Conservation (phyloP, 2,113 vertebrate species). For the Amblyopsis rosae region DNA sequence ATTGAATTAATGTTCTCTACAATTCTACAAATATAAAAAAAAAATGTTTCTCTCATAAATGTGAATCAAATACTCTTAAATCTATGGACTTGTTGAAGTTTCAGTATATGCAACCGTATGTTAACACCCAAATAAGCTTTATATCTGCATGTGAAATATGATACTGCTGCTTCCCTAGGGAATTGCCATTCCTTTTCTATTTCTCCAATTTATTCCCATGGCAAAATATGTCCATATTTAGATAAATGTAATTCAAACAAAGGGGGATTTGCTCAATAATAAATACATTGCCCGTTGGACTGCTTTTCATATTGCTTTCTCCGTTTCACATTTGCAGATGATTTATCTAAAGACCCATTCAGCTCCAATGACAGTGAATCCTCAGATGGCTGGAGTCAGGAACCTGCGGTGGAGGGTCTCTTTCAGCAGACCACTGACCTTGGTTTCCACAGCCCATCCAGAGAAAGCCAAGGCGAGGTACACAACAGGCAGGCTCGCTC, state of each 20-base stretch:
- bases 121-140: not conserved
- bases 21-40: too few relatives aligned
- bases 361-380: constrained; percentile 56
- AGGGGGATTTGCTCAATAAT: not conserved
- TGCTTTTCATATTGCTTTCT: not conserved
- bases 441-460: constrained; percentile 13
- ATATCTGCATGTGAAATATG: not conserved
- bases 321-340: constrained; percentile 32
- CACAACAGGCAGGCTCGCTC: constrained; percentile 68
- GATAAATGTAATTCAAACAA: not conserved
- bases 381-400: constrained; percentile 49
- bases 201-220: not conserved
- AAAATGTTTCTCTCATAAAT: not conserved
- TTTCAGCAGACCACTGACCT: constrained; percentile 63
- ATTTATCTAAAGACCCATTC: constrained; percentile 63
- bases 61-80: not conserved
- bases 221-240: not conserved
- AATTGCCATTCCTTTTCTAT: not conserved
- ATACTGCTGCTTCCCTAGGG: too few relatives aligned
- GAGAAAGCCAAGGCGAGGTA: constrained; percentile 38
- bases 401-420: constrained; percentile 41
- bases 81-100: not conserved
- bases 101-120: not conserved
- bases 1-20: too few relatives aligned
- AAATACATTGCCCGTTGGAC: not conserved